Evolutionary conservation across 2,797 vertebrate species (phyloP).

Genomic region (Enteromius argenteus): DNA sequence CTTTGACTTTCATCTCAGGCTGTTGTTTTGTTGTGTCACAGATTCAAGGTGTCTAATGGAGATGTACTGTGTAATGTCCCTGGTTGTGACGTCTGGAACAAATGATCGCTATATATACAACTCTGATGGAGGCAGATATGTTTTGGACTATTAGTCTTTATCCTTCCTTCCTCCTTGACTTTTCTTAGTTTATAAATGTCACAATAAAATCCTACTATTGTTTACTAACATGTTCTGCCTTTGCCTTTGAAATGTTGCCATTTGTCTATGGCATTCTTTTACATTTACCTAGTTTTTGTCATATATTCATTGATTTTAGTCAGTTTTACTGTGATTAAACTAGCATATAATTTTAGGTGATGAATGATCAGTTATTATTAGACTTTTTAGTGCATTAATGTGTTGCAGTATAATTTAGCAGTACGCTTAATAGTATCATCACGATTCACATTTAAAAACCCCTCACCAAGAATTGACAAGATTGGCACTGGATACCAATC

Average conservation of each 20-base stretch:
- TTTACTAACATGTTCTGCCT: neutral
- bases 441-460: neutral
- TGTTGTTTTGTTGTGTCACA: slow-evolving; percentile 40
- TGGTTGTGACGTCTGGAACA: slow-evolving; percentile 31
- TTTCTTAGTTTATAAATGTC: neutral
- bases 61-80: slow-evolving; percentile 5
- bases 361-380: neutral
- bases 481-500: neutral
- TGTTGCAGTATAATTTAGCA: neutral
- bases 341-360: neutral
- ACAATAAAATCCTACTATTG: neutral
- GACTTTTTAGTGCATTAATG: neutral
- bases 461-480: neutral
- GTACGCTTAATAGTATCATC: neutral
- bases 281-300: neutral
- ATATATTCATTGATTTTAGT: neutral
- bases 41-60: slow-evolving; percentile 42
- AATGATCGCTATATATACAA: slow-evolving; percentile 31
- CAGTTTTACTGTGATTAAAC: neutral
- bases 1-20: slow-evolving; percentile 52
- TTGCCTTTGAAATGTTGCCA: neutral
- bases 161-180: neutral
- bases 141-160: slow-evolving; percentile 21
- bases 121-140: slow-evolving; percentile 18
- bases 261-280: neutral